These are phyloP conservation scores for Antechinus flavipes DNA, from an alignment of 2,113 vertebrate genomes.

Conservation along the genomic window DNA sequence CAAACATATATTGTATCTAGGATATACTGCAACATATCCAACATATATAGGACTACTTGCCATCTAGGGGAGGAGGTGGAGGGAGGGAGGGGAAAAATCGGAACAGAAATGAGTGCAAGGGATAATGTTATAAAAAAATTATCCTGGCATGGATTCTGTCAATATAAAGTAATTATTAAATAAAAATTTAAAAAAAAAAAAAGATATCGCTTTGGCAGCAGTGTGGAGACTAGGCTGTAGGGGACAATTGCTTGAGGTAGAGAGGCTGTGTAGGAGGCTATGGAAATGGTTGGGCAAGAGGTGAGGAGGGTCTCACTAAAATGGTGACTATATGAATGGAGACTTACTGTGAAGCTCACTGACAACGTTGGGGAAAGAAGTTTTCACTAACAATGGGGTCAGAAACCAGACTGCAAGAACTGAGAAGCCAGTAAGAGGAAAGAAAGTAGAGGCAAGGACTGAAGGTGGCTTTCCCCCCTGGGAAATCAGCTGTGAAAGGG, in stretches of 20 bases:
- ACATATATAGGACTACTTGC: no score
- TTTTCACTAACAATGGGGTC: neutral
- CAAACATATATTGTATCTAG: no score
- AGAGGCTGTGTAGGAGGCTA: neutral
- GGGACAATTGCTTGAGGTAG: neutral
- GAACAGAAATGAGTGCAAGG: no score
- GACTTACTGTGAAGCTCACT: neutral
- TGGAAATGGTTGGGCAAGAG: neutral
- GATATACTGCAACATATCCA: no score
- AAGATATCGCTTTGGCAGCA: neutral
- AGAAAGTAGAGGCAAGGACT: neutral
- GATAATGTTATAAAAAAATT: no score
- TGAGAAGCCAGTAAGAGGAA: neutral
- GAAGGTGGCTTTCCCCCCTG: neutral
- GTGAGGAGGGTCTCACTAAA: neutral
- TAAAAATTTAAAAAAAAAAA: no score
- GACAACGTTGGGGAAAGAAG: neutral
- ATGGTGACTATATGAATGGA: neutral
- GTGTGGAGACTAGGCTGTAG: neutral
- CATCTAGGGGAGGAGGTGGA: no score
- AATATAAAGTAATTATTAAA: no score
- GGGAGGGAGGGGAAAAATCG: no score
- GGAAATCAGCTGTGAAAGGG: neutral
- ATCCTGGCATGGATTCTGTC: no score
- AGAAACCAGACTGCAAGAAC: neutral